Evolutionary conservation across 2,113 vertebrate genomes (phyloP).

Genomic region (Sus scrofa): T2T-Sscrofa CM000824.6:130895001-130895500

Average conservation of each 20-base stretch:
- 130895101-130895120: not conserved
- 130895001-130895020: not conserved
- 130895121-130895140: not conserved
- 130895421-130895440: not conserved
- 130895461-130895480: not conserved
- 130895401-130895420: not conserved
- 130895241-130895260: not conserved
- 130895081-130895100: not conserved
- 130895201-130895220: not conserved
- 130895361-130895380: not conserved
- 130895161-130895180: not conserved
- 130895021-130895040: not conserved
- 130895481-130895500: not conserved
- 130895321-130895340: not conserved
- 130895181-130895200: not conserved
- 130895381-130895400: not conserved
- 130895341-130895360: not conserved
- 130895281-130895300: not conserved
- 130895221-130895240: not conserved
- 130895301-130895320: not conserved
- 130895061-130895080: not conserved
- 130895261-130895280: not conserved
- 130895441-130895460: not conserved
- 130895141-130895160: not conserved
- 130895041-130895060: not conserved